Evolutionary conservation across 2,113 vertebrate genomes (phyloP).

Genomic region (Papio anubis): DNA sequence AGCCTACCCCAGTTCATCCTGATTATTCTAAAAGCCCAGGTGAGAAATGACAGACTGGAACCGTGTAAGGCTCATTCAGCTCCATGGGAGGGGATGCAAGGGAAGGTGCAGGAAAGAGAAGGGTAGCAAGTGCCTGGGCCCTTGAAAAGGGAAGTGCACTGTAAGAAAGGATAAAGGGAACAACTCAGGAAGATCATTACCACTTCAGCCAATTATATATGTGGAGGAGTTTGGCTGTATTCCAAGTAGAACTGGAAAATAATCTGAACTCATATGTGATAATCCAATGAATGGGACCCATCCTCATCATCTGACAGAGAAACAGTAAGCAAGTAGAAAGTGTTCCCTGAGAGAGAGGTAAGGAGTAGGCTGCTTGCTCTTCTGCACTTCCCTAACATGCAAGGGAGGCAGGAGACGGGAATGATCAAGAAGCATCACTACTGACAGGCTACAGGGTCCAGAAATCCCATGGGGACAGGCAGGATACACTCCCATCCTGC

Average conservation of each 20-base stretch:
- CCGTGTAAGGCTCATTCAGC: background rate
- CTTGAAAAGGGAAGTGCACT: fast-evolving
- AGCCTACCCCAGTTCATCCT: background rate
- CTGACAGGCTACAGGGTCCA: background rate
- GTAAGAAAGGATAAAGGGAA: background rate
- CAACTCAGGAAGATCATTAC: background rate
- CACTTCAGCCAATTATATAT: background rate
- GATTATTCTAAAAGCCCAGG: background rate
- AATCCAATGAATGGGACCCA: background rate
- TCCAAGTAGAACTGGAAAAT: background rate
- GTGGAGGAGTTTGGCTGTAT: background rate
- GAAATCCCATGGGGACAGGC: background rate
- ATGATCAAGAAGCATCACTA: background rate
- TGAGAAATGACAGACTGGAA: background rate
- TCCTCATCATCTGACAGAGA: background rate
- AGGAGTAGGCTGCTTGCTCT: background rate
- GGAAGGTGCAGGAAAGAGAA: background rate
- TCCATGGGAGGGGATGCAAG: fast-evolving
- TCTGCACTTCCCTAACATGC: fast-evolving
- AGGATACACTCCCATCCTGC: background rate
- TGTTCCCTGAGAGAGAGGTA: background rate
- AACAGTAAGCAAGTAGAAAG: fast-evolving
- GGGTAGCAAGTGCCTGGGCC: fast-evolving
- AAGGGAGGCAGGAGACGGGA: background rate
- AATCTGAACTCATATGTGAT: background rate